Base-by-base conservation (phyloP, 2,888 invertebrate species). In the Trichacis sp. region DNA sequence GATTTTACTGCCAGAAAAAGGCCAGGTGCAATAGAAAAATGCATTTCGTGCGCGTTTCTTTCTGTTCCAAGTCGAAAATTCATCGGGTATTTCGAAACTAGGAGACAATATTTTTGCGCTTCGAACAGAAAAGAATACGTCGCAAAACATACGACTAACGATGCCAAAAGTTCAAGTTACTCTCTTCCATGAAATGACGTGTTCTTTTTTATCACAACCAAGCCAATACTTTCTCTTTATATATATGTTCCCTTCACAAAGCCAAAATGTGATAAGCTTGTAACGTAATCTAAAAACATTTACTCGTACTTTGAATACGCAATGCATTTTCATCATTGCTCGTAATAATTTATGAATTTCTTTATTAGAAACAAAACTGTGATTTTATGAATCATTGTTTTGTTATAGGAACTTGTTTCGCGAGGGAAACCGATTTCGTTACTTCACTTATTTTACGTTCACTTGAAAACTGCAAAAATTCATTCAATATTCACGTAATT, bases 1-100 rank as follows among this genome's bases (percentile, higher is more conserved):
- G 40, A n/a, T 40, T 40, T 15, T 40, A 40, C 40, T 40, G 40
- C 40, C 40, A 40, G 40, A 40, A 12, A 15, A 40, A n/a, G n/a
- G 8, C 9, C 33, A 33, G 33, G 33, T 33, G n/a, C 33, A n/a
- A 33, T 33, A n/a, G 33, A 33, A n/a, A 33, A 33, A 33, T n/a
- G 33, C 33, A 33, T 33, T 24, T 24, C 24, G 8, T 24, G 4
- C 8, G 24, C 8, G 8, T 8, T 24, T 8, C 24, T 24, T 24
- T 24, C 24, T 24, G 24, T 24, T 24, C 24, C 4, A 5, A 3
- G 24, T 3, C 24, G 24, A 24, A 24, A 24, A 24, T 24, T 24
- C 24, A 8, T 3, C 24, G 24, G n/a, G n/a, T n/a, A n/a, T n/a
- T n/a, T n/a, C n/a, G n/a, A n/a, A n/a, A n/a, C n/a, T n/a, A n/a